These are phyloP conservation scores for Gobionotothen gibberifrons DNA, from an alignment of 2,797 vertebrate species.

Conservation along the genomic window DNA sequence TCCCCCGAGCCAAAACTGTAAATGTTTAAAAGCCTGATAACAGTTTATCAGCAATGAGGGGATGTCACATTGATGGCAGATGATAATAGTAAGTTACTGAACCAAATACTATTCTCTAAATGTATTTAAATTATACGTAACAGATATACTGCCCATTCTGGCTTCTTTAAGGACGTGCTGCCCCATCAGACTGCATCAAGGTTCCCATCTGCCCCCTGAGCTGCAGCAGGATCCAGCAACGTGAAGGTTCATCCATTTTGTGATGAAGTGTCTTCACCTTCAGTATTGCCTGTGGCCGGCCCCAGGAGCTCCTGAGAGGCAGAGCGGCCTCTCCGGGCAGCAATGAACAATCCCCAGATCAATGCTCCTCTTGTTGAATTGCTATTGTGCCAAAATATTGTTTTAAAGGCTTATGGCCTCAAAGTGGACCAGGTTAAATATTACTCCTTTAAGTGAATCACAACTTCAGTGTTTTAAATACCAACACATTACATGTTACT, in stretches of 20 bases:
- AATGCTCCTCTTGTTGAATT: slow-evolving; percentile 12
- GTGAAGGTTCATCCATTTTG: slow-evolving; percentile 53
- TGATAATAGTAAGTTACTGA: not conserved
- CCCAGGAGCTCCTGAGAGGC: slow-evolving; percentile 27
- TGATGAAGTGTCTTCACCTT: slow-evolving; percentile 61
- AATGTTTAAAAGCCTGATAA: too few relatives aligned
- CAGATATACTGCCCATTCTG: slow-evolving; percentile 4
- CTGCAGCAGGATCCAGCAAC: slow-evolving; percentile 30
- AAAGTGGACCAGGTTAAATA: slow-evolving; percentile 3
- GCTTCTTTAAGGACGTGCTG: slow-evolving; percentile 22
- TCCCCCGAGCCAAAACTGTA: not conserved
- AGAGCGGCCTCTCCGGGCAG: slow-evolving; percentile 14
- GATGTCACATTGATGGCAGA: not conserved
- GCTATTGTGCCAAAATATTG: slow-evolving; percentile 8
- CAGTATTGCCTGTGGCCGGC: slow-evolving; percentile 45
- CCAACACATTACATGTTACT: not conserved
- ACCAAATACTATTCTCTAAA: not conserved
- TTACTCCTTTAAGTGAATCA: slow-evolving; percentile 12
- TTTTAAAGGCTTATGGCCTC: slow-evolving; percentile 21
- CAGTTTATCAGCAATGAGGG: too few relatives aligned
- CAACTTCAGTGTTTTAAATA: not conserved
- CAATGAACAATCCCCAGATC: slow-evolving; percentile 25
- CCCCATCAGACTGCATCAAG: slow-evolving; percentile 20
- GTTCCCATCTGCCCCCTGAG: slow-evolving; percentile 26
- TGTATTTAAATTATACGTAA: not conserved